Evolutionary conservation across 2,888 invertebrate genomes (phyloP), one percentile per base, ranked within the genome.

Genomic region (Dusona sp.): DNA sequence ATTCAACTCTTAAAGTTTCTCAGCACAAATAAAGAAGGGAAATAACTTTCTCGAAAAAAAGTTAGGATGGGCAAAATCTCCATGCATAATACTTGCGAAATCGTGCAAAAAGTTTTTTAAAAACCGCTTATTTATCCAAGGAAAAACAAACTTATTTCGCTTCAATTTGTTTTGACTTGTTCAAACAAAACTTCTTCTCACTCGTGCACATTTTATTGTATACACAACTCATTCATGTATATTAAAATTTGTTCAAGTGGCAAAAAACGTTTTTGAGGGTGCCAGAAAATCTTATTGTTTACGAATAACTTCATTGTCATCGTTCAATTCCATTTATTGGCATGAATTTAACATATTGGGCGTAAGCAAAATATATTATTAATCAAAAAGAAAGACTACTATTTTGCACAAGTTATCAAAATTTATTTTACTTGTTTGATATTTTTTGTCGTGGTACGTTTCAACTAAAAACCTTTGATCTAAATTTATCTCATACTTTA

Each of bases 1-100:
- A 78, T 77, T 65, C 45, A 25, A 77, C 7, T 13, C 48, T n/a
- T 38, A 45, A 61, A 75, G n/a, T 61, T 75, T 29, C 22, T 29
- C 51, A 8, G 8, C 1, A 16, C 38, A 22, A 38, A 19, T 16
- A 65, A 36, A 36, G 13, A 11, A 42, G 9, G 22, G 38, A 68
- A n/a, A 68, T 7, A 29, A 57, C 25, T 57, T 25, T 25, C 9
- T 25, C 22, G 57, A 22, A n/a, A 57, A 13, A 29, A 29, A 16
- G 16, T 1, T 13, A 22, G 11, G 9, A 25, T 25, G 11, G n/a
- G 11, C 9, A 57, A 9, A 9, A 25, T 22, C 25, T 22, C 11
- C 25, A 25, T 54, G 7, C 54, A 0, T 22, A 54, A 54, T 54
- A 54, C 22, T 22, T 22, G 22, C 54, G 22, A 22, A 54, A 8